Evolutionary conservation across 2,888 invertebrate species (phyloP).

Genomic region (Dicycla oo): DNA sequence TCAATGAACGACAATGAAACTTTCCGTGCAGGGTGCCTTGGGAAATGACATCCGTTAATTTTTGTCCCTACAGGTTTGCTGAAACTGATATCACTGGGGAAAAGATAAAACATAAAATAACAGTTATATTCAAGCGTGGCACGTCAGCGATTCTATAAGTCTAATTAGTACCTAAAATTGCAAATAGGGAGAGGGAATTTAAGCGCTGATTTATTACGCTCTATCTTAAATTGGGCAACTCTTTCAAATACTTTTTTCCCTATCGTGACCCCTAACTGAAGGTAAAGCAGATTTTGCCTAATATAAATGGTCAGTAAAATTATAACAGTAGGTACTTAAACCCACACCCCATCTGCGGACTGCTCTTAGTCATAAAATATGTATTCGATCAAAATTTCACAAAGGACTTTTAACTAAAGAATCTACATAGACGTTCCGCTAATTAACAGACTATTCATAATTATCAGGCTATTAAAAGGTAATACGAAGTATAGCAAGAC

Average conservation of each 20-base stretch:
- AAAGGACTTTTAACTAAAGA: constrained; percentile 7
- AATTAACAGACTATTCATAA: constrained; percentile 19
- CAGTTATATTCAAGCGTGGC: constrained; percentile 29
- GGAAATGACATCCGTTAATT: constrained; percentile 57
- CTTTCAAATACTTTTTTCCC: constrained; percentile 16
- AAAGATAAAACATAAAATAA: constrained; percentile 44
- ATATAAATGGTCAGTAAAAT: constrained; percentile 4
- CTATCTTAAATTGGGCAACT: constrained; percentile 28
- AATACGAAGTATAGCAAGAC: background rate
- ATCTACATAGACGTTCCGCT: background rate
- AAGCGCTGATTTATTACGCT: constrained; percentile 32
- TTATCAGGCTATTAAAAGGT: constrained; percentile 3
- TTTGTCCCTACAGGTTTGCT: constrained; percentile 49
- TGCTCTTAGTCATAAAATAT: constrained; percentile 3
- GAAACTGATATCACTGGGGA: constrained; percentile 35
- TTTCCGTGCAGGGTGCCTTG: constrained; percentile 39
- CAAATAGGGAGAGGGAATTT: constrained; percentile 30
- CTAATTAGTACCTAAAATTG: constrained; percentile 36
- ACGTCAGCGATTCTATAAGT: constrained; percentile 43
- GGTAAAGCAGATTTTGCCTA: background rate
- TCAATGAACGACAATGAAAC: constrained; percentile 53
- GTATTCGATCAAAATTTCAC: constrained; percentile 14
- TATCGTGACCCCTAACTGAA: constrained; percentile 4
- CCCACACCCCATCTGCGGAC: background rate
- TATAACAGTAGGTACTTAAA: background rate